A percentile compares a stretch with the other conserved stretches of the same genome.
These are phyloP conservation scores for Tetranychus piercei DNA, from an alignment of 2,888 invertebrate genomes.

Conservation along the genomic window DNA sequence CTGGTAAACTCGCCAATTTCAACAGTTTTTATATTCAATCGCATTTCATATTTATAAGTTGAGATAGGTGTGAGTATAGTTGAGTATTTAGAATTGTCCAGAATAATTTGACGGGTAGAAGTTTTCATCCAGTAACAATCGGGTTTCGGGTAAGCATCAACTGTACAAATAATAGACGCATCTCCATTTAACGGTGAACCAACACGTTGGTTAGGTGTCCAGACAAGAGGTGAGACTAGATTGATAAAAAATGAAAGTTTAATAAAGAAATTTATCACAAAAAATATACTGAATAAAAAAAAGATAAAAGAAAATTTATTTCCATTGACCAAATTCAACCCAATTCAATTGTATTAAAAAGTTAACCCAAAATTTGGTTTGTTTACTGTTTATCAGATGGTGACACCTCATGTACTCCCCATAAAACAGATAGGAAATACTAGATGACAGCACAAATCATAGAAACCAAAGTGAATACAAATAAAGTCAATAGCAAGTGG, in stretches of 20 bases:
- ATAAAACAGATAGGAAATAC: too few species aligned
- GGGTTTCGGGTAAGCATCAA: slow-evolving; percentile 74
- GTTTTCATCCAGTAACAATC: slow-evolving; percentile 62
- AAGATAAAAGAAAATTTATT: slow-evolving; percentile 12
- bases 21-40: slow-evolving; percentile 62
- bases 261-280: background rate
- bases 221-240: slow-evolving; percentile 75
- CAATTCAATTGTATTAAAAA: background rate
- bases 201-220: slow-evolving; percentile 61
- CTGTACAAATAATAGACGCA: slow-evolving; percentile 77
- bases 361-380: too few species aligned
- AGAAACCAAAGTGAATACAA: too few species aligned
- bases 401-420: too few species aligned
- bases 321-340: slow-evolving; percentile 3
- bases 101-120: slow-evolving; percentile 57
- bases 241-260: background rate
- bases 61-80: slow-evolving; percentile 49
- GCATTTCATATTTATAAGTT: slow-evolving; percentile 74
- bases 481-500: too few species aligned
- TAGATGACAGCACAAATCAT: too few species aligned
- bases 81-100: slow-evolving; percentile 69
- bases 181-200: slow-evolving; percentile 75
- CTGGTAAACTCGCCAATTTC: slow-evolving; percentile 66
- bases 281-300: background rate
- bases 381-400: too few species aligned